These are phyloP conservation scores for Perizoma affinitatum DNA, from an alignment of 2,888 invertebrate species.

Conservation along the genomic window DNA sequence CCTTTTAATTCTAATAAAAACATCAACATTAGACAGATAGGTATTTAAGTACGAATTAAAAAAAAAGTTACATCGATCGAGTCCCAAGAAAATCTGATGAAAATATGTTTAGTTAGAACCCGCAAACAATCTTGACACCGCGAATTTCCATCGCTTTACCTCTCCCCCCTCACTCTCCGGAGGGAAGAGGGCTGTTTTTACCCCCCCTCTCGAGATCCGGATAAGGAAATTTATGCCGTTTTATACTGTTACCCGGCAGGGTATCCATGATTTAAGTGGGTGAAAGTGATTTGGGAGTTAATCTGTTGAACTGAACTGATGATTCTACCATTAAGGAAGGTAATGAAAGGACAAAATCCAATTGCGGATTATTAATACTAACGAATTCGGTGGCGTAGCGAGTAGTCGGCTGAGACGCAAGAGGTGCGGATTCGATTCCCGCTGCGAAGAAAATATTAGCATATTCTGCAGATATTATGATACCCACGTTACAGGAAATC, in stretches of 20 bases:
- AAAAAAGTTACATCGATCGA: neutral
- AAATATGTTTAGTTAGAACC: constrained; percentile 37
- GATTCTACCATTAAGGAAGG: neutral
- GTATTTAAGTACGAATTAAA: too few relatives aligned
- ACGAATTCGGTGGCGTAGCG: too few relatives aligned
- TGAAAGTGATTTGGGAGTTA: constrained; percentile 13
- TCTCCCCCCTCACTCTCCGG: neutral
- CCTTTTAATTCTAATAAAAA: too few relatives aligned
- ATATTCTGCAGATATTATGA: too few relatives aligned
- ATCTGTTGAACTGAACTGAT: neutral
- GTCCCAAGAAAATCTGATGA: constrained; percentile 22
- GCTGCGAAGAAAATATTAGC: too few relatives aligned
- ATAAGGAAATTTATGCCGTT: constrained; percentile 71
- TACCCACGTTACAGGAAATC: too few relatives aligned
- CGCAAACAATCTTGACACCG: constrained; percentile 45
- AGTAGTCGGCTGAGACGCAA: too few relatives aligned
- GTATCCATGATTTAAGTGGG: constrained; percentile 37
- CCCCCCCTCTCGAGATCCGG: constrained; percentile 60
- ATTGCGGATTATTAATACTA: too few relatives aligned
- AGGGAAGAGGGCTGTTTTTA: constrained; percentile 49
- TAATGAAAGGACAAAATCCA: too few relatives aligned
- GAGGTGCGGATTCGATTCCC: too few relatives aligned
- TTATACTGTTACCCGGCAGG: constrained; percentile 64
- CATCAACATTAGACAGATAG: too few relatives aligned
- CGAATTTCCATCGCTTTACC: constrained; percentile 45